Conservation (phyloP, 92 coral and sea anemone genomes). For the Paragorgia papillata region DNA sequence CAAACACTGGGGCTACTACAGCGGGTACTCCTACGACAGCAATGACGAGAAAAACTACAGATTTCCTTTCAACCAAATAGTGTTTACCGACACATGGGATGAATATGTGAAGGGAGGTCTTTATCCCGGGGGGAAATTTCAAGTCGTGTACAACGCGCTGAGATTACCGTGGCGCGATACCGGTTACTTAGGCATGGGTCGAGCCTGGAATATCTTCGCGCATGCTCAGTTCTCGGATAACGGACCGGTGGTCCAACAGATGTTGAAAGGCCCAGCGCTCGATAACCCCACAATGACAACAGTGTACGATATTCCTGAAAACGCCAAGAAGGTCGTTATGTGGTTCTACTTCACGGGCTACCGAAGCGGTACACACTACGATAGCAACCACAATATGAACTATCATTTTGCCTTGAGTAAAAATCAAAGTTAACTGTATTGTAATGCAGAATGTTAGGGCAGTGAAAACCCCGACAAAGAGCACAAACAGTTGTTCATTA, state of each 20-base stretch:
- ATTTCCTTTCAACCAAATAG: not conserved
- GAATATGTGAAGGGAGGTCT: not conserved
- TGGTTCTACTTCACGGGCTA: conserved; percentile 9
- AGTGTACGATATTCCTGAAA: not conserved
- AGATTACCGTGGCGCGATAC: not conserved
- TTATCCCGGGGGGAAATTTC: not conserved
- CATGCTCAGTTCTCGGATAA: not conserved
- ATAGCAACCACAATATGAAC: conserved; percentile 3
- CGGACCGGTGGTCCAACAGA: not conserved
- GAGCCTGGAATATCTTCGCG: not conserved
- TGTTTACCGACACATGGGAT: not conserved
- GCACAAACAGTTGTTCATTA: too few relatives aligned
- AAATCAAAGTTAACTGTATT: too few relatives aligned
- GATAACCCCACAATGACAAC: not conserved
- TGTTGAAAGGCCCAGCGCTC: not conserved
- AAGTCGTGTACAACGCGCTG: not conserved
- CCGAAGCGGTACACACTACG: not conserved
- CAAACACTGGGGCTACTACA: not conserved
- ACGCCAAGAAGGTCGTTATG: conserved; percentile 22
- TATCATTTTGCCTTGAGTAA: too few relatives aligned
- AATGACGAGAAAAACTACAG: conserved; percentile 17
- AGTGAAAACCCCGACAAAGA: too few relatives aligned
- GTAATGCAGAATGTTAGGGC: too few relatives aligned
- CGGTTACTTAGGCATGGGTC: too few relatives aligned
- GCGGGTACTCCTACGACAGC: not conserved